These are phyloP conservation scores for Xanthorhoe spadicearia DNA, from an alignment of 2,888 invertebrate genomes.

Conservation along the genomic window DNA sequence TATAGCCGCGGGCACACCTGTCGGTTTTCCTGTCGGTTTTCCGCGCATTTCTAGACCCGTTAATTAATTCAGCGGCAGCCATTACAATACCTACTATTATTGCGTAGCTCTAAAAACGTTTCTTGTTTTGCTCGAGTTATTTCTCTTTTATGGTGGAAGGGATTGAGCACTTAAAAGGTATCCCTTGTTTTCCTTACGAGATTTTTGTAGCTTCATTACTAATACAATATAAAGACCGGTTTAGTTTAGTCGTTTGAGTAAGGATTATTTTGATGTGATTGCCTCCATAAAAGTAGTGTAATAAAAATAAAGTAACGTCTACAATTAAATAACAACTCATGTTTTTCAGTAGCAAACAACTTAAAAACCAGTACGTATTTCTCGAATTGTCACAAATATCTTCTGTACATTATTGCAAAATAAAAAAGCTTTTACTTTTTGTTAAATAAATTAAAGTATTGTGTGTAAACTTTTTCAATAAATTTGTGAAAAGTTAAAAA, in stretches of 20 bases:
- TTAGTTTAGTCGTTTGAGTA: constrained; percentile 38
- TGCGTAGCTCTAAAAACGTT: constrained; percentile 60
- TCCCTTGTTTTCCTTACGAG: constrained; percentile 44
- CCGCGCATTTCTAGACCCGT: constrained; percentile 61
- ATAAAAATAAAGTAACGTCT: constrained; percentile 4
- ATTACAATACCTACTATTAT: constrained; percentile 70
- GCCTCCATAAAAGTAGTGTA: neutral
- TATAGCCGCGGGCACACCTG: constrained; percentile 73
- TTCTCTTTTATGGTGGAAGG: constrained; percentile 55
- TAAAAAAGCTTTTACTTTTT: neutral
- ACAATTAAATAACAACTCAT: neutral
- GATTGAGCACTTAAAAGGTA: constrained; percentile 56
- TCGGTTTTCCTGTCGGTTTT: constrained; percentile 40
- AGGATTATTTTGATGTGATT: constrained; percentile 29
- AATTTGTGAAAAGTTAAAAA: constrained; percentile 51
- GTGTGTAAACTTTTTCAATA: constrained; percentile 31
- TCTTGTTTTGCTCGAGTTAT: constrained; percentile 58
- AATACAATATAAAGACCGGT: constrained; percentile 38
- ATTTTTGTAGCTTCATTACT: constrained; percentile 47
- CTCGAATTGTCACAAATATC: too few species aligned
- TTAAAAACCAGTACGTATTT: too few species aligned
- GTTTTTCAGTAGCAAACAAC: too few species aligned
- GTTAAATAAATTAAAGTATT: constrained; percentile 2
- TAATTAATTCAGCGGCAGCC: constrained; percentile 77
- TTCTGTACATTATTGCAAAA: neutral